Evolutionary conservation across 2,888 invertebrate genomes (phyloP).

Genomic region (Antheraea assamensis): DNA sequence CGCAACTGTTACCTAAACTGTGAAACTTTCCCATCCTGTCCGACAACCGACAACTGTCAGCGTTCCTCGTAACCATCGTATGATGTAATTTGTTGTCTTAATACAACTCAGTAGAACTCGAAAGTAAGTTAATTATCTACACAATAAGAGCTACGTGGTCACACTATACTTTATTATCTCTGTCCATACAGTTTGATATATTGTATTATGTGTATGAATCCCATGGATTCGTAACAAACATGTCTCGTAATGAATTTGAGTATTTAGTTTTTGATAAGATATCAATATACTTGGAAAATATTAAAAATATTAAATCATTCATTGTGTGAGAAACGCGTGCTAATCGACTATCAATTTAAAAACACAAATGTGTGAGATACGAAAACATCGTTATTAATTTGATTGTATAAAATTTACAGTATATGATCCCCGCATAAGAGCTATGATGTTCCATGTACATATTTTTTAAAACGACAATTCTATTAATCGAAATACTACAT

Average conservation of each 20-base stretch:
- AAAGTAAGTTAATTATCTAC: constrained; percentile 11
- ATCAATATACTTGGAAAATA: not conserved
- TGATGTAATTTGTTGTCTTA: constrained; percentile 2
- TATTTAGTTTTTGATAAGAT: no score
- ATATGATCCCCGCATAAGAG: not conserved
- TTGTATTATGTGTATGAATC: no score
- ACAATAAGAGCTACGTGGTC: not conserved
- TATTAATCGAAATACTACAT: no score
- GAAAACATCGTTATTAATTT: not conserved
- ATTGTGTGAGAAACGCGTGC: not conserved
- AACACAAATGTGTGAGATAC: not conserved
- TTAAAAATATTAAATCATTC: not conserved
- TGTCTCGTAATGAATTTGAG: no score
- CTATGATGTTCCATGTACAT: no score
- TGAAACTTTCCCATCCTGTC: not conserved
- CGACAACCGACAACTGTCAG: not conserved
- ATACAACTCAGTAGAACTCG: constrained; percentile 1
- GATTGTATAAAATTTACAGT: not conserved
- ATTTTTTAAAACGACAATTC: no score
- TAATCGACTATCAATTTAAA: not conserved
- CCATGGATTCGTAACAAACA: no score
- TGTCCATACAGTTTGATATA: no score
- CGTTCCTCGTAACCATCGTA: not conserved
- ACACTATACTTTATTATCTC: no score
- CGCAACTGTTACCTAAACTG: constrained; percentile 22